Evolutionary conservation across 2,797 vertebrate species (phyloP).

Genomic region (Coregonus suidteri): DNA sequence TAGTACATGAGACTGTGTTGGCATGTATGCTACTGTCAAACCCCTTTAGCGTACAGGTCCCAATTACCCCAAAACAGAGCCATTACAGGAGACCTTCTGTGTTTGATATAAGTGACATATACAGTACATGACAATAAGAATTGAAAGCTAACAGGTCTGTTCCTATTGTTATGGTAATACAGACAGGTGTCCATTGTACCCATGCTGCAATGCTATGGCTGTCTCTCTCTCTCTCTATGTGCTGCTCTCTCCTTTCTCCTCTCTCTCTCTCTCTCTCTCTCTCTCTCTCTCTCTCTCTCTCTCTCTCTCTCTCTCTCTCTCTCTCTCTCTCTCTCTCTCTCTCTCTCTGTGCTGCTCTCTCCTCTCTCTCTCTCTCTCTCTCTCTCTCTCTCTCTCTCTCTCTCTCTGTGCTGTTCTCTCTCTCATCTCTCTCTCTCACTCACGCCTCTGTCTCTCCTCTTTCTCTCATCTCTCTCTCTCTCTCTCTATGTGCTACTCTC

Average conservation of each 20-base stretch:
- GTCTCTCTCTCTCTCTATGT: background rate
- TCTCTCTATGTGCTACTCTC: background rate
- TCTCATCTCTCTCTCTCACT: background rate
- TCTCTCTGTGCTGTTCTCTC: constrained; percentile 2
- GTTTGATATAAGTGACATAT: background rate
- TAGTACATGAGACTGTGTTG: no score
- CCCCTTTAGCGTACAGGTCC: background rate
- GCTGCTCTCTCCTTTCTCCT: no score
- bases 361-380: background rate
- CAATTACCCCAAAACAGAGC: background rate
- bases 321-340: no score
- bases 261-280: background rate
- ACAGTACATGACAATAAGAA: background rate
- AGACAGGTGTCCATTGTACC: constrained; percentile 5
- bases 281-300: no score
- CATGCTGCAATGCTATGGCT: background rate
- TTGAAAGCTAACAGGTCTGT: background rate
- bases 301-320: no score
- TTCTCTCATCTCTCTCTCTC: constrained; percentile 25
- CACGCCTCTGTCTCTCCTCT: background rate
- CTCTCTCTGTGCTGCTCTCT: no score
- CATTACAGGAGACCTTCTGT: background rate
- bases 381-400: constrained; percentile 12
- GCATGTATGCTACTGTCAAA: background rate
- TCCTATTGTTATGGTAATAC: constrained; percentile 6